Evolutionary conservation across 2,797 vertebrate genomes (phyloP).

Genomic region (Enteromius argenteus): DNA sequence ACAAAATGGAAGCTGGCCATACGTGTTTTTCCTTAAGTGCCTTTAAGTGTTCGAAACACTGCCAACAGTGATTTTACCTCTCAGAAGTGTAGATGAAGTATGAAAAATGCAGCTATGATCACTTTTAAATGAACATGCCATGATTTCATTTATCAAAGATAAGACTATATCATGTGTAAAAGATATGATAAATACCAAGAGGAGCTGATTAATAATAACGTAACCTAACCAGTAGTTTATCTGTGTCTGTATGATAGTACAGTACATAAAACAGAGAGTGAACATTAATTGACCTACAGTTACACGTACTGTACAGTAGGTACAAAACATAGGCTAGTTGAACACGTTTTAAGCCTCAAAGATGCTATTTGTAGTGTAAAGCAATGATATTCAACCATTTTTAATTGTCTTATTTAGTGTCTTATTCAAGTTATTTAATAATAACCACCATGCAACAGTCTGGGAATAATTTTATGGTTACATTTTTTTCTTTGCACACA

Average conservation of each 20-base stretch:
- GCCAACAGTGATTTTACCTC: conserved; percentile 19
- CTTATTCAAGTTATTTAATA: neutral
- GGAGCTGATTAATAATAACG: neutral
- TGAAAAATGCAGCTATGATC: conserved; percentile 39
- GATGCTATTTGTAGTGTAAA: neutral
- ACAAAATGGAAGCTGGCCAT: conserved; percentile 38
- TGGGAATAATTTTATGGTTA: neutral
- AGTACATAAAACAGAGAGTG: neutral
- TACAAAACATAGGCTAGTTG: neutral
- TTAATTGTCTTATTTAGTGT: neutral
- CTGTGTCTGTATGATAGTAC: neutral
- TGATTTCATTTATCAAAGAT: conserved; percentile 37
- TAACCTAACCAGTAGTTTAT: neutral
- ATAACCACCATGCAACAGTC: neutral
- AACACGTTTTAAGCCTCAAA: neutral
- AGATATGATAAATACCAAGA: conserved; percentile 14
- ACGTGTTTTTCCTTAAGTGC: conserved; percentile 37
- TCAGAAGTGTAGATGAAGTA: conserved; percentile 32
- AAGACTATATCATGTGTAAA: conserved; percentile 20
- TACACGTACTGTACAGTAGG: neutral
- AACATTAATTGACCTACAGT: neutral
- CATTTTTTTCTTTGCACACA: no score
- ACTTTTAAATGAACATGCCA: conserved; percentile 32
- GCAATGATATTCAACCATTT: neutral
- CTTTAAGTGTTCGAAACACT: conserved; percentile 36